phyloP scores from a whole-genome alignment of 1,140 invertebrate species.

The Rhopalosiphum maidis region DNA sequence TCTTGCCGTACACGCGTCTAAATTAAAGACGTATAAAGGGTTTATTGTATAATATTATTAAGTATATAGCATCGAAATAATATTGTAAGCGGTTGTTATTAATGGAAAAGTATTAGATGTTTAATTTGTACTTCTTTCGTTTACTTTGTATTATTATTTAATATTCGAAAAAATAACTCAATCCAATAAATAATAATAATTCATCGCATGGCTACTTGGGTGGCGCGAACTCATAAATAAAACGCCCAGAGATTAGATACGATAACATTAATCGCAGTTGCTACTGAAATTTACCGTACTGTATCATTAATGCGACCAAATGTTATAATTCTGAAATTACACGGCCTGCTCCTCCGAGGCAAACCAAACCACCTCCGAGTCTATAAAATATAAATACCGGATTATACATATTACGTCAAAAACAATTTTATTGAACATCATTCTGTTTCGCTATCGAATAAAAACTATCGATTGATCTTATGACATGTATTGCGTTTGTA shows the following conservation, averaged over 20 bases:
- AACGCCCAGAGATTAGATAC: background rate
- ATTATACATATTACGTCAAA: background rate
- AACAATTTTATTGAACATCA: background rate
- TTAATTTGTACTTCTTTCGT: background rate
- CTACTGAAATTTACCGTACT: slow-evolving; percentile 9
- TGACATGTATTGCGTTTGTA: background rate
- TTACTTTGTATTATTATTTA: background rate
- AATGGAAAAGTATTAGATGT: background rate
- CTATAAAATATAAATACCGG: background rate
- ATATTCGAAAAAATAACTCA: background rate
- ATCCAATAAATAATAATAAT: background rate
- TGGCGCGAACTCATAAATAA: background rate
- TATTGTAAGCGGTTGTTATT: background rate
- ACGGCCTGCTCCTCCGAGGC: background rate
- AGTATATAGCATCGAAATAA: background rate
- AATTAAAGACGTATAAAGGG: background rate
- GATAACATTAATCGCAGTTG: background rate
- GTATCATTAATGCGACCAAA: slow-evolving; percentile 1
- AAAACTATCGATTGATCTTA: background rate
- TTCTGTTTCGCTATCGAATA: background rate
- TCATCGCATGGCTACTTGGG: background rate
- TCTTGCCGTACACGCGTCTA: background rate
- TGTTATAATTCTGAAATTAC: background rate
- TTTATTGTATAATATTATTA: background rate
- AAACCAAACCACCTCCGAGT: background rate